Conservation (phyloP, 2,888 invertebrate species). For the Zelleria hepariella region DNA sequence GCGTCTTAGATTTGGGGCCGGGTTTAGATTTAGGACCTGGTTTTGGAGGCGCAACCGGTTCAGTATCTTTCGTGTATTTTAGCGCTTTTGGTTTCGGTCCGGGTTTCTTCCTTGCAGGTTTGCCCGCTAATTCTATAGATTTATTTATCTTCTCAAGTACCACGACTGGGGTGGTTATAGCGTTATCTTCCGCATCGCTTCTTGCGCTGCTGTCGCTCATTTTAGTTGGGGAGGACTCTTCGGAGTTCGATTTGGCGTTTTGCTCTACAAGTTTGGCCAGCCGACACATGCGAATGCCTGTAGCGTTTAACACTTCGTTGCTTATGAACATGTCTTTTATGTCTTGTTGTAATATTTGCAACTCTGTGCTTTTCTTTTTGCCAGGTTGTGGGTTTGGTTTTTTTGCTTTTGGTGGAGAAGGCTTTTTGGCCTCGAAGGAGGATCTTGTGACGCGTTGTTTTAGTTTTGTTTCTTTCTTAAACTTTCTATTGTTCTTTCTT, state of each 20-base stretch:
- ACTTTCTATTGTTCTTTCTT: conserved; percentile 4
- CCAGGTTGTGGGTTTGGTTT: conserved; percentile 17
- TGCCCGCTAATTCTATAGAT: not conserved
- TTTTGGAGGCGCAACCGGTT: conserved; percentile 16
- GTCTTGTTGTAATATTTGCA: conserved; percentile 77
- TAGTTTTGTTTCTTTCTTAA: conserved; percentile 23
- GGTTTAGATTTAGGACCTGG: conserved; percentile 27
- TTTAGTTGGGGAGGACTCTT: conserved; percentile 5
- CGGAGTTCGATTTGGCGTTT: conserved; percentile 8
- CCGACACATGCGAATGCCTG: conserved; percentile 77
- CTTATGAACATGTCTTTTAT: conserved; percentile 79
- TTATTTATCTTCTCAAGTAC: conserved; percentile 35
- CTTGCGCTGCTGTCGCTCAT: conserved; percentile 21
- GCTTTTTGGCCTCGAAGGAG: conserved; percentile 9
- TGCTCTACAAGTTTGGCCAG: conserved; percentile 64
- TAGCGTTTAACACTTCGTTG: conserved; percentile 72
- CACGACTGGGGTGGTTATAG: conserved; percentile 24
- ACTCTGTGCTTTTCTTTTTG: conserved; percentile 50
- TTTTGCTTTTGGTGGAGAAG: conserved; percentile 12
- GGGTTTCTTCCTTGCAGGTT: conserved; percentile 30
- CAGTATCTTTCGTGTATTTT: conserved; percentile 15
- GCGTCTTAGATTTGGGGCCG: conserved; percentile 48
- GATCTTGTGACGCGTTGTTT: conserved; percentile 29
- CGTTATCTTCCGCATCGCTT: conserved; percentile 15
- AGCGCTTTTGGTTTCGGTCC: conserved; percentile 29